Conservation (phyloP, 2,888 invertebrate species). For the Amphipyra berbera region DNA sequence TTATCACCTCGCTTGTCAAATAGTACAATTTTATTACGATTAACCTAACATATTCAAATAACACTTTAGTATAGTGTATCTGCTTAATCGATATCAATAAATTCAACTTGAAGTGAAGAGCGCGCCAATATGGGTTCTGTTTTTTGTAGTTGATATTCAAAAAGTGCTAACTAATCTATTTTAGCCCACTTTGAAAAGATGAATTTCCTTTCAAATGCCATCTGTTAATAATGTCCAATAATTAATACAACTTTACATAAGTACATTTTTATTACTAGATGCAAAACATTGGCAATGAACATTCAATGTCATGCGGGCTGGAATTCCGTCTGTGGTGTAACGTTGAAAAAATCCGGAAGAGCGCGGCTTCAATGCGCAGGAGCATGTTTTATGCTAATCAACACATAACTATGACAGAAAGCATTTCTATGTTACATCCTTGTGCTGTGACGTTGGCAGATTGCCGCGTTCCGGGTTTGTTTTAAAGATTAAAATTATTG, state of each 20-base stretch:
- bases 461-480: conserved; percentile 63
- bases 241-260: conserved; percentile 25
- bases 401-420: conserved; percentile 78
- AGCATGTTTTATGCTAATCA: conserved; percentile 85
- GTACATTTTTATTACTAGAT: conserved; percentile 57
- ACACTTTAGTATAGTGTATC: too few relatives aligned
- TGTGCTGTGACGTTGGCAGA: conserved; percentile 62
- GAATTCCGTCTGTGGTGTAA: conserved; percentile 68
- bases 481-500: conserved; percentile 19
- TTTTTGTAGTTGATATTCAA: too few relatives aligned
- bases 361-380: conserved; percentile 64
- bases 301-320: conserved; percentile 74
- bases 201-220: too few relatives aligned
- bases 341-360: conserved; percentile 81
- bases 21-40: too few relatives aligned
- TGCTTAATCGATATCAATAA: too few relatives aligned
- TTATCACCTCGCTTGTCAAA: too few relatives aligned
- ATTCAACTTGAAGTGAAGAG: too few relatives aligned
- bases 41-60: too few relatives aligned
- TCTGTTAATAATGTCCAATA: conserved; percentile 1
- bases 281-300: conserved; percentile 66
- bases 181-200: too few relatives aligned
- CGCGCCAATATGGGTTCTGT: too few relatives aligned
- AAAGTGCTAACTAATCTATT: too few relatives aligned
- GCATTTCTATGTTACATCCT: conserved; percentile 84